Base-by-base conservation (phyloP, 2,797 vertebrate species). In the Ctenopoma kingsleyae region DNA sequence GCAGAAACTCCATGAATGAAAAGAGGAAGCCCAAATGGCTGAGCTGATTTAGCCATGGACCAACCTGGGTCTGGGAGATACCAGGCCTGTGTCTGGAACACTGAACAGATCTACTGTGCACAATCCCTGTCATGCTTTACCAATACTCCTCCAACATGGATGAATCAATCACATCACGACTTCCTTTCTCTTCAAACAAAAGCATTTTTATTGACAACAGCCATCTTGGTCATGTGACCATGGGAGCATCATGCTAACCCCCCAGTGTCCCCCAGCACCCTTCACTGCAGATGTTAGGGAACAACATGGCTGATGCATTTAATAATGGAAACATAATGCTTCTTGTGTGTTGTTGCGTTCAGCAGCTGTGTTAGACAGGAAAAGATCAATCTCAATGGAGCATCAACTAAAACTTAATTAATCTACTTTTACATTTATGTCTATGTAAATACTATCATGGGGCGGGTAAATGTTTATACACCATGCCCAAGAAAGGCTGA, bases 151-250 rank as follows among this genome's bases (percentile, higher is more conserved):
- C 60, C 76, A 88, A 89, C 87, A 85, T 91, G 68, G 47, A 72
- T 67, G 82, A 86, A 89, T 87, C 78, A 80, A 80, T 84, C 71
- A 76, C 82, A 81, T 67, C 81, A 92, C 89, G 91, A 84, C 84
- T 74, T 68, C 74, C 69, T 84, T 84, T 89, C 90, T 92, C 83
- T 90, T 91, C 71, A 83, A 80, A 88, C 85, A 91, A 91, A 86
- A 82, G 71, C 79, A 74, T 83, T 83, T 80, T 82, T 87, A 81
- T 74, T 81, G 82, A 89, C 80, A 84, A 72, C 79, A 51, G 80
- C 71, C 86, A 74, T 89, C 73, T 78, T 79, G 70, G 83, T 92
- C 91, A 90, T 79, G 75, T 86, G 83, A 85, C 80, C 72, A 76
- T 40, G 30, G 57, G 35, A 60, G 80, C 74, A 75, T 81, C 86